Conservation (phyloP, 2,888 invertebrate species). For the Palloptera scutellata region DNA sequence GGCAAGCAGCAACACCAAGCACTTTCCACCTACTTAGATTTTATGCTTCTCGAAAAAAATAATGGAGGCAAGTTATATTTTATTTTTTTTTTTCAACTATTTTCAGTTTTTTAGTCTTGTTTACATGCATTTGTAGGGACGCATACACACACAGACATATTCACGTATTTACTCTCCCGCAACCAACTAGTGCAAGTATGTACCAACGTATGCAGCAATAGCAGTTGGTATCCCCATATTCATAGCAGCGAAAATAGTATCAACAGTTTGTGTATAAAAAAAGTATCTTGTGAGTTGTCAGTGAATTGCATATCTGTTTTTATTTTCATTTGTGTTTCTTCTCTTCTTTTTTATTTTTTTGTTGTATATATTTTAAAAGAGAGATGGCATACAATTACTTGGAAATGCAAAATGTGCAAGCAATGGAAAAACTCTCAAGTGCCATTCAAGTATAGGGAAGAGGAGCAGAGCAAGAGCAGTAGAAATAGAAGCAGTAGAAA, state of each 20-base stretch:
- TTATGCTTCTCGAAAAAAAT: background rate
- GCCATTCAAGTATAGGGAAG: background rate
- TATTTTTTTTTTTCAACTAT: background rate
- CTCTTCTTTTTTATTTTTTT: background rate
- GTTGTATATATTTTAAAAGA: background rate
- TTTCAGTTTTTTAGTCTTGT: background rate
- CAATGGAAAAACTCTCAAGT: slow-evolving; percentile 3
- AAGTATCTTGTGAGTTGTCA: background rate
- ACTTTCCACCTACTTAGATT: background rate
- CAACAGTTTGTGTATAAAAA: slow-evolving; percentile 6
- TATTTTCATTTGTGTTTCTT: background rate
- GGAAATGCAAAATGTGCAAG: slow-evolving; percentile 9
- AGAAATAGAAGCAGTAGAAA: too few relatives aligned
- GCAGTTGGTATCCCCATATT: background rate
- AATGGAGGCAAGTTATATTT: background rate
- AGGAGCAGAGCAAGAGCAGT: too few relatives aligned
- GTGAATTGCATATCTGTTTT: background rate
- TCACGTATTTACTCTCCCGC: background rate
- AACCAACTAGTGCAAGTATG: background rate
- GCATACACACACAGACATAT: background rate
- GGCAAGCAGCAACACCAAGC: slow-evolving; percentile 11
- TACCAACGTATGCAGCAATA: background rate
- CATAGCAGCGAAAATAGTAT: background rate
- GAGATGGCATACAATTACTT: background rate
- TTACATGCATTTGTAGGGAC: background rate